A percentile compares a stretch with the other conserved stretches of the same genome.
phyloP scores from a whole-genome alignment of 2,888 invertebrate species.

The Lobophora halterata region DNA sequence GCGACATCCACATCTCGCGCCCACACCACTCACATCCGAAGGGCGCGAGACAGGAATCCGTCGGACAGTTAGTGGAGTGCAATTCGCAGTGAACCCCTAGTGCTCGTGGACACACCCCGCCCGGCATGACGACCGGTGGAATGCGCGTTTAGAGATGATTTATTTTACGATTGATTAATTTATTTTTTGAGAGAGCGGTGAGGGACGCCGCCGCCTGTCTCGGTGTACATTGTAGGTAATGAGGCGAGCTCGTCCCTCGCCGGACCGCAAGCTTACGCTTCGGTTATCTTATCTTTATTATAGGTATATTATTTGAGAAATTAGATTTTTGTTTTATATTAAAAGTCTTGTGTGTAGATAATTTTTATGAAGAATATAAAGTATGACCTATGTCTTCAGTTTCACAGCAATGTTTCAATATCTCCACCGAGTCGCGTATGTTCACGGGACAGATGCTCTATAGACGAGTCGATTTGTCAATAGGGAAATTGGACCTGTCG shows the following conservation, averaged over 20 bases:
- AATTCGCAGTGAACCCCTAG: conserved; percentile 28
- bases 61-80: too few relatives aligned
- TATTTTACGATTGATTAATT: conserved; percentile 43
- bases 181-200: conserved; percentile 38
- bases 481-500: conserved; percentile 22
- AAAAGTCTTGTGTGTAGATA: conserved; percentile 78
- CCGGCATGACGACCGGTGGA: conserved; percentile 17
- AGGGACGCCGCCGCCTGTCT: conserved; percentile 29
- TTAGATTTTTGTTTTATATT: conserved; percentile 72
- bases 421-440: conserved; percentile 16
- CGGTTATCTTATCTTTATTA: conserved; percentile 49
- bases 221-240: conserved; percentile 37
- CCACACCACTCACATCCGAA: too few relatives aligned
- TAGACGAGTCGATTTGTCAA: conserved; percentile 22
- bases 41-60: too few relatives aligned
- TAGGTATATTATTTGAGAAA: conserved; percentile 70
- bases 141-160: conserved; percentile 19
- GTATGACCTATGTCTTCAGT: conserved; percentile 70
- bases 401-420: conserved; percentile 45
- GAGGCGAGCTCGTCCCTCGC: conserved; percentile 32
- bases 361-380: conserved; percentile 78
- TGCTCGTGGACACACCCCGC: conserved; percentile 20
- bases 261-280: conserved; percentile 30
- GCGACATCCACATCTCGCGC: too few relatives aligned
- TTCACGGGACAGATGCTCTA: conserved; percentile 14